These are phyloP conservation scores for Diabrotica balteata DNA, from an alignment of 2,888 invertebrate genomes.

Conservation along the genomic window DNA sequence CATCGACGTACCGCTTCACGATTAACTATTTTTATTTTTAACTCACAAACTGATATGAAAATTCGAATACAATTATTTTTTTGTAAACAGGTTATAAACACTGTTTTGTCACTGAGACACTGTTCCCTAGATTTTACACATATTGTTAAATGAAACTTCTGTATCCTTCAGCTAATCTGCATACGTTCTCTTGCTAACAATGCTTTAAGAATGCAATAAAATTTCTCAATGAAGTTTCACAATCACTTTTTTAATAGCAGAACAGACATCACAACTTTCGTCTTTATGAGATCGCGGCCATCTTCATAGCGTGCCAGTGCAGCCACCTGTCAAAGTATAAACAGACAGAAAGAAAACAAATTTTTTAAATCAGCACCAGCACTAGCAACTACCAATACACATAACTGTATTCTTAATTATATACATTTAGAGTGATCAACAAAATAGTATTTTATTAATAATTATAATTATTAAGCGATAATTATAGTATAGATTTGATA, in stretches of 20 bases:
- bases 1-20: conserved; percentile 8
- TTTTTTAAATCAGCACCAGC: conserved; percentile 6
- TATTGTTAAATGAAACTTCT: conserved; percentile 31
- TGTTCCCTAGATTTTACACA: conserved; percentile 6
- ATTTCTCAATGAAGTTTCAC: conserved; percentile 48
- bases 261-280: conserved; percentile 51
- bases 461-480: too few species aligned
- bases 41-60: conserved; percentile 19
- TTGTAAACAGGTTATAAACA: conserved; percentile 38
- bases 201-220: conserved; percentile 40
- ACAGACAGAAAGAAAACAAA: conserved; percentile 2
- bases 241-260: conserved; percentile 45
- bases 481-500: too few species aligned
- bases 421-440: too few species aligned
- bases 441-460: too few species aligned
- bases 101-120: conserved; percentile 28
- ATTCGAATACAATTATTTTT: conserved; percentile 17
- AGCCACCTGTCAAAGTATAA: conserved; percentile 56
- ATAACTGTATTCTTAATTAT: too few species aligned
- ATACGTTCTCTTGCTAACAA: conserved; percentile 44
- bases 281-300: conserved; percentile 55
- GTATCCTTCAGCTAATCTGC: conserved; percentile 33
- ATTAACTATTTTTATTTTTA: conserved; percentile 20
- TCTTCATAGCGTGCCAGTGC: conserved; percentile 59
- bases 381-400: neutral